phyloP scores from a whole-genome alignment of 2,888 invertebrate genomes.

The Dilophus febrilis region DNA sequence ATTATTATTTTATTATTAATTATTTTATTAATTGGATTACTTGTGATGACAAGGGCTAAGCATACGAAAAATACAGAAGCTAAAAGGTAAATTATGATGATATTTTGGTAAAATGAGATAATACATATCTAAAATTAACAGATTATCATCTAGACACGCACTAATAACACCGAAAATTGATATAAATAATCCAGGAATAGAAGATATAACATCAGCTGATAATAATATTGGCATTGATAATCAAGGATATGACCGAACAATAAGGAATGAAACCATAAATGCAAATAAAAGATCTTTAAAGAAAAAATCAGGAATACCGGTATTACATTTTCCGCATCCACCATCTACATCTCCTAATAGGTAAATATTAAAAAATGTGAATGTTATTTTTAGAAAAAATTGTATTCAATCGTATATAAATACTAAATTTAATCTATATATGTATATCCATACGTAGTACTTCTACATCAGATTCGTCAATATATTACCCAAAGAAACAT shows the following conservation, averaged over 20 bases:
- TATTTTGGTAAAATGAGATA: not conserved
- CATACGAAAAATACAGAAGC: slow-evolving; percentile 17
- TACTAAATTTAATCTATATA: no score
- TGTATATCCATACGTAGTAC: slow-evolving; percentile 10
- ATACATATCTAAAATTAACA: not conserved
- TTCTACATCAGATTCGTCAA: slow-evolving; percentile 27
- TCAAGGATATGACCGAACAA: slow-evolving; percentile 20
- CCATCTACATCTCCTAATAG: slow-evolving; percentile 11
- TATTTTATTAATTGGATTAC: slow-evolving; percentile 20
- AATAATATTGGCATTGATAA: slow-evolving; percentile 8
- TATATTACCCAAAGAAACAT: slow-evolving; percentile 28
- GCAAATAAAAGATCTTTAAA: no score
- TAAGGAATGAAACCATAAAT: not conserved
- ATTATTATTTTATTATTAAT: slow-evolving; percentile 23
- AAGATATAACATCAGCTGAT: not conserved
- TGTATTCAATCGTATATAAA: no score
- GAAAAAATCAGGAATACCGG: slow-evolving; percentile 2
- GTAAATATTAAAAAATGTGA: not conserved
- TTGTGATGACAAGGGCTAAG: slow-evolving; percentile 24
- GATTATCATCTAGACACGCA: not conserved
- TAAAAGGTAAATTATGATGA: slow-evolving; percentile 17
- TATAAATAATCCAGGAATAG: not conserved
- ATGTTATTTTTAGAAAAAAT: no score
- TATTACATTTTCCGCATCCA: slow-evolving; percentile 14
- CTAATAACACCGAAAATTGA: not conserved